phyloP scores from a whole-genome alignment of 2,888 invertebrate species.

The Orthosia cruda region DNA sequence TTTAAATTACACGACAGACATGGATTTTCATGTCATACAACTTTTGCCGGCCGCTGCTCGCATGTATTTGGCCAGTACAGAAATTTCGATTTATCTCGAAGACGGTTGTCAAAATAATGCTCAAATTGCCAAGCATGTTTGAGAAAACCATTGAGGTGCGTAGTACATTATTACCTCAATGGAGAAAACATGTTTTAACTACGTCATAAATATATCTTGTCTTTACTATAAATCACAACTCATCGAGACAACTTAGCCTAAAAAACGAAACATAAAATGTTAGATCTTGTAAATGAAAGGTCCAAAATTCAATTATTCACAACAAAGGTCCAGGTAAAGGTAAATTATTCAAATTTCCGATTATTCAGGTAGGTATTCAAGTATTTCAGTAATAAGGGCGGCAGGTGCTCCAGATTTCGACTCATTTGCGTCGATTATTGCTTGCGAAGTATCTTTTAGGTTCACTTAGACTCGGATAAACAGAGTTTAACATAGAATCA shows the following conservation, averaged over 20 bases:
- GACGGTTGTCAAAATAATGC: too few species aligned
- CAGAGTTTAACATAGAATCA: slow-evolving; percentile 15
- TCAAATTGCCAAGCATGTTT: too few species aligned
- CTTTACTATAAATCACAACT: slow-evolving; percentile 31
- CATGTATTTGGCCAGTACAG: too few species aligned
- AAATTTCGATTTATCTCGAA: too few species aligned
- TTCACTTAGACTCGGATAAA: slow-evolving; percentile 13
- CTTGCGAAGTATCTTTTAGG: slow-evolving; percentile 33
- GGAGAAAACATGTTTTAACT: too few species aligned
- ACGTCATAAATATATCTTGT: too few species aligned
- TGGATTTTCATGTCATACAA: too few species aligned
- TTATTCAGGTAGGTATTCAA: slow-evolving; percentile 40
- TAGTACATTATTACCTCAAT: too few species aligned
- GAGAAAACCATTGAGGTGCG: too few species aligned
- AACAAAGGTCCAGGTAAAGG: slow-evolving; percentile 45
- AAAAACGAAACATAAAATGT: slow-evolving; percentile 34
- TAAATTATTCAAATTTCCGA: slow-evolving; percentile 59
- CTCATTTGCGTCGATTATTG: slow-evolving; percentile 48
- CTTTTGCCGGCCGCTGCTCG: too few species aligned
- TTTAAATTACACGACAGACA: too few species aligned
- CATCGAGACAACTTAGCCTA: slow-evolving; percentile 16
- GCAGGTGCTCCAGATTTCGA: slow-evolving; percentile 35
- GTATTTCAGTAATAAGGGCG: slow-evolving; percentile 36
- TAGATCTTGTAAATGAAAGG: slow-evolving; percentile 45
- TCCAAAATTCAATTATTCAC: slow-evolving; percentile 57